Base-by-base conservation (phyloP, 2,888 invertebrate species). In the Nomada ferruginata region DNA sequence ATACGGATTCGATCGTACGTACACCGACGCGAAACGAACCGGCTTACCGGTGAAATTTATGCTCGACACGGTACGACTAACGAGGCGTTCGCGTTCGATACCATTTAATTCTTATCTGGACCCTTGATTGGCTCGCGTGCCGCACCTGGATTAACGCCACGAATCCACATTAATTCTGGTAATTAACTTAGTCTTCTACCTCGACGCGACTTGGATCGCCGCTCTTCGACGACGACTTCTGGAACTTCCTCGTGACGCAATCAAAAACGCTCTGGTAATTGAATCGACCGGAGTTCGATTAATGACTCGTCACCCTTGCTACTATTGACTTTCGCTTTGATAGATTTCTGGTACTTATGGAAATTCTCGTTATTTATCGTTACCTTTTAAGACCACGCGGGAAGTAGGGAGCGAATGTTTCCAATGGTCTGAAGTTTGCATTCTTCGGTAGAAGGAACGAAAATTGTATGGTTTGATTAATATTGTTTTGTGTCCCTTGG, bases 91-190 rank as follows among this genome's bases (percentile, higher is more conserved):
- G 44, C 77, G 84, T 70, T 77, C 85, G 83, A 85, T 89, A 87
- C 81, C 84, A 74, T 88, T 88, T 85, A 85, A 91, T 91, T 91
- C 90, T 90, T 90, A 91, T 91, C 89, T 87, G 73, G 74, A 70
- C 85, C 29, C 86, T 89, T 85, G 89, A 90, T 90, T 88, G 89
- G 88, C 87, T 92, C 89, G 91, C 90, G 90, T 91, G 91, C 90
- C 88, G 81, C 75, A 82, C 85, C 76, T 82, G 88, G 85, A 90
- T 89, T 88, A 90, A 86, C 87, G 85, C 87, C 86, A 84, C 76
- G 85, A 85, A 82, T 83, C 78, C 84, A 72, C 87, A 87, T 91
- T 91, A 89, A 90, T 90, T 87, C 84, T 76, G 76, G 82, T 85
- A 88, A 88, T 88, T 88, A 88, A 88, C 87, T 85, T 77, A 76